Evolutionary conservation across 2,113 vertebrate genomes (phyloP).

Genomic region (Argyrosomus japonicus): DNA sequence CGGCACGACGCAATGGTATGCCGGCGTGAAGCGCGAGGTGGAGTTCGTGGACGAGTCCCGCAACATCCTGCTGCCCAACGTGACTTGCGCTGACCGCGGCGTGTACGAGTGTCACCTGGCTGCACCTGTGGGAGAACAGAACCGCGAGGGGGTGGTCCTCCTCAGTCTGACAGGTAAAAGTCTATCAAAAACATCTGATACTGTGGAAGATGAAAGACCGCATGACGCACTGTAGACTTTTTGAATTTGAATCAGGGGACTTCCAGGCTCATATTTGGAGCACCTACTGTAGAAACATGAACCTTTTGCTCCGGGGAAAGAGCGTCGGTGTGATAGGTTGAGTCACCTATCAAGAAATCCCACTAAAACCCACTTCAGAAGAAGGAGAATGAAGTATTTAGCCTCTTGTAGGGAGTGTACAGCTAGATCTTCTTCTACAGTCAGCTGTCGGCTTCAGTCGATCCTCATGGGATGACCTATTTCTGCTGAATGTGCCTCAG

Average conservation of each 20-base stretch:
- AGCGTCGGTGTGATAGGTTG: too few species aligned
- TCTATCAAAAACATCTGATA: not conserved
- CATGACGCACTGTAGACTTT: not conserved
- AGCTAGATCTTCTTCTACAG: too few species aligned
- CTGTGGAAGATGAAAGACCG: not conserved
- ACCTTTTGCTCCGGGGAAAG: too few species aligned
- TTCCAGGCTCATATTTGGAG: not conserved
- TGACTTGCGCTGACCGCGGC: conserved; percentile 62
- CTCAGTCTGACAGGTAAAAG: conserved; percentile 72
- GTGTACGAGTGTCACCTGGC: conserved; percentile 75
- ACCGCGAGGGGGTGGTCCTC: conserved; percentile 54
- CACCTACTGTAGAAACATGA: too few species aligned
- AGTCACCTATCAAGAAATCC: too few species aligned
- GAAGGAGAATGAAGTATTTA: too few species aligned
- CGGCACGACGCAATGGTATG: conserved; percentile 37
- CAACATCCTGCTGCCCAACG: conserved; percentile 66
- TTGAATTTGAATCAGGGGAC: not conserved
- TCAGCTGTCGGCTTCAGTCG: too few species aligned
- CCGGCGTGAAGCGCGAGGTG: conserved; percentile 36
- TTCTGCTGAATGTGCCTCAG: too few species aligned
- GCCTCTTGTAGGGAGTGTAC: too few species aligned
- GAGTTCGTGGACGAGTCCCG: conserved; percentile 37
- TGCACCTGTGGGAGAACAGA: conserved; percentile 78
- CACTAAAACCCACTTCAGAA: too few species aligned
- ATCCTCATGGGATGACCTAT: too few species aligned